Base-by-base conservation (phyloP, 1,140 invertebrate genomes). In the Prorops nasuta region DNA sequence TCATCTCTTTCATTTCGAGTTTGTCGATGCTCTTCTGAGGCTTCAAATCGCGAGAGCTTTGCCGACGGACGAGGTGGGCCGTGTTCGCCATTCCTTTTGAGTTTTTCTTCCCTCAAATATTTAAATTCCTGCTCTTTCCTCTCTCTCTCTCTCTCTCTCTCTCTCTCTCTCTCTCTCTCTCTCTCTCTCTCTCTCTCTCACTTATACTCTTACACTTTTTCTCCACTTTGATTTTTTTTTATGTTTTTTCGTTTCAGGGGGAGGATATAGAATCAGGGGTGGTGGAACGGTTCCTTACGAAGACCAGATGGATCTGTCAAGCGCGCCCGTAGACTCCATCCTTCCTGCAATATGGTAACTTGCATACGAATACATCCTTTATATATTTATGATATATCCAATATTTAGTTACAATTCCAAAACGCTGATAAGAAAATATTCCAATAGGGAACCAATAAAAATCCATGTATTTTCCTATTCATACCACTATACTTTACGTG, bases 1-100 rank as follows among this genome's bases (percentile, higher is more conserved):
- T 81, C 69, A 95, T 79, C 66, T 94, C 92, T 62, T 90, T 87
- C 78, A 94, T 84, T 63, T 95, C 92, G 57, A 93, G 80, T 40
- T 89, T 83, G 68, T 93, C 91, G 51, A 92, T 74, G 18, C 89
- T 92, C 35, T 88, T 83, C 67, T 92, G 90, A 2, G 86, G 85
- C 56, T 88, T 86, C 3, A 91, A 76, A 67, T 93, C 90, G 36
- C 90, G 80, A 20, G 90, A 92, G 70, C 90, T 92, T 76, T 93
- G 91, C 45, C 90, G 82, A 32, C 91, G 82, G 53, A 92, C 86
- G 60, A 94, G 79, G 76, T 94, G 91, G 44, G 90, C 90, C 52
- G 90, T 91, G 74, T 94, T 94, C 56, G 91, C 89, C 91, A 94
- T 94, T 51, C 39, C 0, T 20, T 21, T 60, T 39, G 51, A 3